Conservation (phyloP, 2,797 vertebrate species). For the Pseudochaenichthys georgianus region DNA sequence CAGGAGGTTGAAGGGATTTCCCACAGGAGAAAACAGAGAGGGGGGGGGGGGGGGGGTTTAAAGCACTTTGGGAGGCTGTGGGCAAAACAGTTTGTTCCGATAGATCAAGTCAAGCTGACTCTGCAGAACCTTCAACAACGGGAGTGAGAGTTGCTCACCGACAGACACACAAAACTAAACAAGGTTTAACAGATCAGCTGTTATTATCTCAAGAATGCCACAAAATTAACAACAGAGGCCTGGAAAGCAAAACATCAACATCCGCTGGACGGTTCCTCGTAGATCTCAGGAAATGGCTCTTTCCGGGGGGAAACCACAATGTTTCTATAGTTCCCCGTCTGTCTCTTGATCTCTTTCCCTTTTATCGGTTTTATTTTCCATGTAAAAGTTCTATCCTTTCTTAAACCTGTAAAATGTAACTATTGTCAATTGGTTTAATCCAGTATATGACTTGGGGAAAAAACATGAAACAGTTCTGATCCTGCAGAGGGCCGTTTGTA, state of each 20-base stretch:
- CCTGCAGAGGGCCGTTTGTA: conserved; percentile 18
- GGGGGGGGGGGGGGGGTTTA: background rate
- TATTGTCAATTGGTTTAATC: conserved; percentile 12
- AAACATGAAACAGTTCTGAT: conserved; percentile 18
- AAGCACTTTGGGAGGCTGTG: conserved; percentile 22
- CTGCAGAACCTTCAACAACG: conserved; percentile 19
- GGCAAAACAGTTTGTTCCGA: conserved; percentile 44
- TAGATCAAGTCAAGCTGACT: conserved; percentile 31
- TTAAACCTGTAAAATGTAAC: conserved; percentile 1
- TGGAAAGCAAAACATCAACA: conserved; percentile 79
- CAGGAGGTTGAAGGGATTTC: conserved; percentile 30
- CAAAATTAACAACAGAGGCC: conserved; percentile 51
- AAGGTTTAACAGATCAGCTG: conserved; percentile 56
- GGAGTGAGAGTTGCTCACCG: conserved; percentile 7
- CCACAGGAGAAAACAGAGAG: conserved; percentile 25
- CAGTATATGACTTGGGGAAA: conserved; percentile 17
- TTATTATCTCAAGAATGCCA: conserved; percentile 58
- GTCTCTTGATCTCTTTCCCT: background rate
- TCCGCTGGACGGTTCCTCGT: conserved; percentile 63
- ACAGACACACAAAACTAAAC: conserved; percentile 35
- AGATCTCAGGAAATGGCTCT: conserved; percentile 74
- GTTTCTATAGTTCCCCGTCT: conserved; percentile 25
- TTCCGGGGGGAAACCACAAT: conserved; percentile 58
- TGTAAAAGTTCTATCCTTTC: conserved; percentile 9
- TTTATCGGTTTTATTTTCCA: conserved; percentile 4